Conservation (phyloP, 2,797 vertebrate genomes). For the Platyrinchus mystaceus region DNA sequence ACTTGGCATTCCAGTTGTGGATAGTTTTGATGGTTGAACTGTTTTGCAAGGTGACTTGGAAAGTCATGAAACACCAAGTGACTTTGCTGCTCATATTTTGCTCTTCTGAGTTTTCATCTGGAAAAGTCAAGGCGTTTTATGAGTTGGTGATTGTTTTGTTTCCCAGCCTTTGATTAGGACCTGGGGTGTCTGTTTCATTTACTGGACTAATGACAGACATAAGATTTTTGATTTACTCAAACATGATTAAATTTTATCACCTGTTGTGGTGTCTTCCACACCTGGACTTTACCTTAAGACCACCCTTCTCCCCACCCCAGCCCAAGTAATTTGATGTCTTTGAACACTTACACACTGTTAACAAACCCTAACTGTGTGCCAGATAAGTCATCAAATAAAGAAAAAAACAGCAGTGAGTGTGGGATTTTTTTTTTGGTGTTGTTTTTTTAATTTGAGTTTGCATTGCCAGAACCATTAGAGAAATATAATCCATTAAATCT, state of each 20-base stretch:
- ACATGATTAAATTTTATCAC: not conserved
- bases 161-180: not conserved
- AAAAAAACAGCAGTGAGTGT: not conserved
- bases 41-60: not conserved
- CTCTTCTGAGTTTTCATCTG: not conserved
- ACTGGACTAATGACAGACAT: not conserved
- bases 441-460: not conserved
- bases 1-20: not conserved
- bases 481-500: constrained; percentile 58
- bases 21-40: not conserved
- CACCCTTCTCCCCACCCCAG: not conserved
- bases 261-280: not conserved
- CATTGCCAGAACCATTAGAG: constrained; percentile 44
- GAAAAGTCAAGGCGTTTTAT: not conserved
- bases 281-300: not conserved
- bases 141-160: not conserved
- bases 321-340: not conserved
- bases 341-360: not conserved
- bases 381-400: constrained; percentile 12
- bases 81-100: not conserved
- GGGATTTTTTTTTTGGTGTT: not conserved
- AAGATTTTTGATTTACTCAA: not conserved
- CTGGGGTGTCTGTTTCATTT: not conserved
- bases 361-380: not conserved
- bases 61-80: constrained; percentile 28